Evolutionary conservation across 2,888 invertebrate species (phyloP), one percentile per base, ranked within the genome.

Genomic region (Ischnus inquisitorius): DNA sequence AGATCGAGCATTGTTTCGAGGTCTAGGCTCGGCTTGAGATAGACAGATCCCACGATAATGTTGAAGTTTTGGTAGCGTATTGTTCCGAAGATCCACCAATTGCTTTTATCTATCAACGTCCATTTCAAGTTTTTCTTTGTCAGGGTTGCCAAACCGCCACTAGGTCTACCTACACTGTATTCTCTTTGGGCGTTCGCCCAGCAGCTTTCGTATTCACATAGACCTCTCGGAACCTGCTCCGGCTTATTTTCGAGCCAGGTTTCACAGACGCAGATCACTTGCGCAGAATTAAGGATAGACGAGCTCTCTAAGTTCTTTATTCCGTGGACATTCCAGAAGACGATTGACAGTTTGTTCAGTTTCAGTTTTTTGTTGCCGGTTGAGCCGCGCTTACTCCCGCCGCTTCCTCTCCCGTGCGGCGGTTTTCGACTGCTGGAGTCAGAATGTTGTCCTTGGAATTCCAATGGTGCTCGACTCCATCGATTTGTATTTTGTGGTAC

Each of bases 81-180:
- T 10, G 19, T 46, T 39, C 64, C 64, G 64, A 76, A 64, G 46
- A 76, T 65, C 76, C 76, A 76, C 76, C 67, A 76, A 6, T 62
- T 19, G 5, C 46, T 48, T 4, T 48, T 68, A 19, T 77, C 68
- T 3, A 77, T 68, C 5, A 51, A 16, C 16, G 28, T 10, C 28
- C 46, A 51, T 28, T 48, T 48, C 3, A 77, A 16, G n/a, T 60
- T 43, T 6, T 57, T 60, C 14, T 71, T 41, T 22, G 28, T 43
- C 16, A 57, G 43, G 69, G 41, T 57, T 10, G 46, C 16, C 60
- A 71, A 14, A 3, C 71, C 69, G 8, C 69, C 79, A 62, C 79
- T 79, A 3, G 41, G 39, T 71, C 64, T 69, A 3, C 71, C 69
- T 41, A 54, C 60, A 10, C 43, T 54, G 69, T 46, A 19, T 12